Evolutionary conservation across 1,140 invertebrate species (phyloP).

Genomic region (Drosophila nigromelanica): DNA sequence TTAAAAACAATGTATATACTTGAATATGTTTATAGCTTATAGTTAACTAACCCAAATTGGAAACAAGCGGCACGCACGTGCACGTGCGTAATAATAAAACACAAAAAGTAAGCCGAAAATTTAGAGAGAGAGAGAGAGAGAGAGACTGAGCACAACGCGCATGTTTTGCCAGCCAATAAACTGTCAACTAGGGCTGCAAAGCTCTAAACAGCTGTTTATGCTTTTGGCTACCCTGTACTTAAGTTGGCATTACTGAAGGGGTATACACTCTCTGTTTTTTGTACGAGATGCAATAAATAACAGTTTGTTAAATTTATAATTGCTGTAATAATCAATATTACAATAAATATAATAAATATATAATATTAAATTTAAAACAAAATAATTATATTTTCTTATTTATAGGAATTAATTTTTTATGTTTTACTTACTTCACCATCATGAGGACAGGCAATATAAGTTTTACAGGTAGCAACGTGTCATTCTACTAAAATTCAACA

Average conservation of each 20-base stretch:
- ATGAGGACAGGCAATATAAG: no score
- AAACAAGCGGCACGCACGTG: constrained; percentile 59
- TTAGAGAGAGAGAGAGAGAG: constrained; percentile 8
- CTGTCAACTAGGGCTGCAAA: constrained; percentile 16
- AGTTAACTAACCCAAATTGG: constrained; percentile 55
- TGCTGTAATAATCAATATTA: no score
- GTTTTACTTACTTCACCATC: no score
- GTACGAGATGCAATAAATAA: no score
- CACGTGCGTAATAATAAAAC: constrained; percentile 47
- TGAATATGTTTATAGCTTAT: neutral
- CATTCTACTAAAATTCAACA: no score
- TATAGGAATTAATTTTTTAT: no score
- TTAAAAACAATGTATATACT: neutral
- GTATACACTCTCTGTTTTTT: neutral
- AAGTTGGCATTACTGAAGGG: neutral
- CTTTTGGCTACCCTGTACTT: neutral
- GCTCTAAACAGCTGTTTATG: constrained; percentile 20
- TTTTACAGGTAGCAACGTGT: no score
- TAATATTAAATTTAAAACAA: no score
- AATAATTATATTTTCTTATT: no score
- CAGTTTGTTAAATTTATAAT: no score
- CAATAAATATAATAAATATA: no score
- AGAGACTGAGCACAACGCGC: constrained; percentile 2
- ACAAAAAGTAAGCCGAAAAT: neutral
- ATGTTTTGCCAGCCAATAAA: constrained; percentile 13